Percentiles rank a stretch among this genome's conserved stretches.
These are phyloP conservation scores for Rhinichthys klamathensis DNA, from an alignment of 2,113 vertebrate genomes.

Conservation along the genomic window DNA sequence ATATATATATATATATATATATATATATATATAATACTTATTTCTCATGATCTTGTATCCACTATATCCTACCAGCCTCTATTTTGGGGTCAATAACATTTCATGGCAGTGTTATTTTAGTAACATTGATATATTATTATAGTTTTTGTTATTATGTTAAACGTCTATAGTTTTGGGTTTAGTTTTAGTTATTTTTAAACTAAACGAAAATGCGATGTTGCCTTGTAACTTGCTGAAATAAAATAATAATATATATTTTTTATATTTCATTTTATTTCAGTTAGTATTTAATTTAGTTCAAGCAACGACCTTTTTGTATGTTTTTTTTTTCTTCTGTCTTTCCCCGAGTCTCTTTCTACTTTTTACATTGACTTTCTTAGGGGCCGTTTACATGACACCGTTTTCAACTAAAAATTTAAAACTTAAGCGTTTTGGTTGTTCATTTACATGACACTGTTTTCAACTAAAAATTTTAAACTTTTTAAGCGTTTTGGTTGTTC, in stretches of 20 bases:
- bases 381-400: too few species aligned
- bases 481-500: too few species aligned
- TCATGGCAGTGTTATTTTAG: background rate
- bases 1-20: too few species aligned
- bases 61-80: background rate
- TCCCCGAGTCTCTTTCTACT: background rate
- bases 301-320: background rate
- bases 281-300: background rate
- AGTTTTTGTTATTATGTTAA: background rate
- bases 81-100: background rate
- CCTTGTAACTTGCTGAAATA: too few species aligned
- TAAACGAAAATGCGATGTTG: background rate
- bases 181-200: background rate
- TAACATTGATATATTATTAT: background rate
- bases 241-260: too few species aligned
- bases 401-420: too few species aligned
- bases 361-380: background rate
- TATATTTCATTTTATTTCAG: background rate
- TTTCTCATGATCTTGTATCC: background rate
- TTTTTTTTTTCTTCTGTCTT: background rate
- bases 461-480: too few species aligned
- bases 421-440: too few species aligned
- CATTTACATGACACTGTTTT: too few species aligned
- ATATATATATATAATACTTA: background rate
- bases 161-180: too few species aligned